Evolutionary conservation across 2,888 invertebrate genomes (phyloP).

Genomic region (Brenthis ino): DNA sequence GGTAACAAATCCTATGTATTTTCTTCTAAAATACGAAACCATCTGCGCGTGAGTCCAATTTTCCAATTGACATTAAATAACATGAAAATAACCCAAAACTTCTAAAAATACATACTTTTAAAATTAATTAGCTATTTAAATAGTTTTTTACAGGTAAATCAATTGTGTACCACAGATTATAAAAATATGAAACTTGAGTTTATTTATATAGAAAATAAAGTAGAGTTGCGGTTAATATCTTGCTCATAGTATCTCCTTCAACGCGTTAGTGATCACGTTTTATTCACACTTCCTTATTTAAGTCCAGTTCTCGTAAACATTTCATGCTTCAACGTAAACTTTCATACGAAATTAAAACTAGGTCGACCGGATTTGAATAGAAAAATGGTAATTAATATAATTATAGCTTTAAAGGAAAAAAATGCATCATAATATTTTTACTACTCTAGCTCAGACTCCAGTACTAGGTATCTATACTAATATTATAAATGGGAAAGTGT

Average conservation of each 20-base stretch:
- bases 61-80: too few species aligned
- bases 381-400: slow-evolving; percentile 3
- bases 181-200: neutral
- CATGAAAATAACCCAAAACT: too few species aligned
- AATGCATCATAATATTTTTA: neutral
- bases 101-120: too few species aligned
- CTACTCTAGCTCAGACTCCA: too few species aligned
- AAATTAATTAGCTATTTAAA: too few species aligned
- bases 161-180: too few species aligned
- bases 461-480: too few species aligned
- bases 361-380: slow-evolving; percentile 27
- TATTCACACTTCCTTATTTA: slow-evolving; percentile 23
- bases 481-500: too few species aligned
- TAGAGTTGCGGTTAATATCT: slow-evolving; percentile 9
- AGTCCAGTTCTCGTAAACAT: slow-evolving; percentile 28
- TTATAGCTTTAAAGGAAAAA: neutral
- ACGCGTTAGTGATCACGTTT: slow-evolving; percentile 12
- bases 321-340: slow-evolving; percentile 25
- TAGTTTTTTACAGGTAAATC: too few species aligned
- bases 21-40: too few species aligned
- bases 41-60: too few species aligned
- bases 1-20: too few species aligned
- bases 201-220: neutral
- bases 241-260: slow-evolving; percentile 10
- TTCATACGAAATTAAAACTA: slow-evolving; percentile 24